Evolutionary conservation across 2,888 invertebrate genomes (phyloP).

Genomic region (Melanchra persicariae): DNA sequence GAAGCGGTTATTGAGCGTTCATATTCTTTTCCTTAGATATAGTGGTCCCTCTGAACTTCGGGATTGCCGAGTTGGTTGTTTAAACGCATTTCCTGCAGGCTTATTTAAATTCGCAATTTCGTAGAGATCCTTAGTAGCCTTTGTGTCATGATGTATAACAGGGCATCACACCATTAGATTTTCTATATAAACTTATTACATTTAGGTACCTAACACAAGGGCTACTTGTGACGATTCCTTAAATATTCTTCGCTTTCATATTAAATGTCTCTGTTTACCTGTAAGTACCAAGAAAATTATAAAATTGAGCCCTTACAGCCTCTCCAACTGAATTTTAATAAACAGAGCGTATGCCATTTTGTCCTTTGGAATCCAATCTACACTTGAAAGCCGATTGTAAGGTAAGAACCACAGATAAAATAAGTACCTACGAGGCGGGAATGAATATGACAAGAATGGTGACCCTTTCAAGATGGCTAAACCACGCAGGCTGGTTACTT

Average conservation of each 20-base stretch:
- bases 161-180: no score
- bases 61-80: no score
- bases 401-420: background rate
- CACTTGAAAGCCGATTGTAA: background rate
- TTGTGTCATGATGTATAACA: no score
- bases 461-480: background rate
- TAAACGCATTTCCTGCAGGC: no score
- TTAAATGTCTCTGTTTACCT: no score
- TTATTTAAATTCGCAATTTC: background rate
- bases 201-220: no score
- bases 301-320: background rate
- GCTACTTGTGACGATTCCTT: no score
- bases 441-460: background rate
- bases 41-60: no score
- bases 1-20: slow-evolving; percentile 40
- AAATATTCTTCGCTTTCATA: no score
- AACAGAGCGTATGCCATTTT: background rate
- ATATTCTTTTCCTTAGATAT: background rate
- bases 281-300: background rate
- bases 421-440: background rate
- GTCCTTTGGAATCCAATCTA: background rate
- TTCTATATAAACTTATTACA: no score
- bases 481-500: no score
- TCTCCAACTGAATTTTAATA: background rate
- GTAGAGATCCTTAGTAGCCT: background rate